Evolutionary conservation across 2,113 vertebrate genomes (phyloP).

Genomic region (Myodes glareolus): DNA sequence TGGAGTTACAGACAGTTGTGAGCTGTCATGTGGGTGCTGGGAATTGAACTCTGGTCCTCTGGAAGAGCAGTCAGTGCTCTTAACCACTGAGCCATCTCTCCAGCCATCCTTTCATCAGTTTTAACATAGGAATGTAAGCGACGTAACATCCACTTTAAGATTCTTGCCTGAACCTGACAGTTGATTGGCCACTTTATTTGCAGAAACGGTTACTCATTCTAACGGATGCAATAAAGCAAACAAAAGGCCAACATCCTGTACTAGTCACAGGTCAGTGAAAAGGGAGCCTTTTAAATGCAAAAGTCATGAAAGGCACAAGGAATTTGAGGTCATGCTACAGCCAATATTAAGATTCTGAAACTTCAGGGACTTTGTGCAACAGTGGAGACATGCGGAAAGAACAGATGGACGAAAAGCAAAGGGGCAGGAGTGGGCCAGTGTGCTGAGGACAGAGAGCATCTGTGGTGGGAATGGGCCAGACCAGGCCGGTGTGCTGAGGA

Average conservation of each 20-base stretch:
- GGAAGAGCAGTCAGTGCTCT: too few species aligned
- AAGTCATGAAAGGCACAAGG: slow-evolving; percentile 80
- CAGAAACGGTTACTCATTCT: slow-evolving; percentile 18
- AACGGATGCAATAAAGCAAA: slow-evolving; percentile 52
- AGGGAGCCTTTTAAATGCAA: slow-evolving; percentile 64
- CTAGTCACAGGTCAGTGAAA: slow-evolving; percentile 64
- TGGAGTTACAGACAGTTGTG: too few species aligned
- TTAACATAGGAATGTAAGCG: slow-evolving; percentile 44
- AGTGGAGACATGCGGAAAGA: slow-evolving; percentile 75
- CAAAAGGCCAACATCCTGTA: slow-evolving; percentile 43
- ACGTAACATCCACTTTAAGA: slow-evolving; percentile 38
- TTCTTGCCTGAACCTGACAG: not conserved
- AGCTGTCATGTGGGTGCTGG: too few species aligned
- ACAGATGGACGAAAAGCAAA: slow-evolving; percentile 74
- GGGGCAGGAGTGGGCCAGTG: not conserved
- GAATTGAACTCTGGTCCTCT: too few species aligned
- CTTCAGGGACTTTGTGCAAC: slow-evolving; percentile 85
- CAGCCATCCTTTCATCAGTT: not conserved
- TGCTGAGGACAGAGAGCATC: not conserved
- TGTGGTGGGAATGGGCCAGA: not conserved
- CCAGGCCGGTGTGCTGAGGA: not conserved
- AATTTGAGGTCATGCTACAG: slow-evolving; percentile 74
- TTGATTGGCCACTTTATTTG: slow-evolving; percentile 29
- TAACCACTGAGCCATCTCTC: too few species aligned
- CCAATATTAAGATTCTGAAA: slow-evolving; percentile 80